These are phyloP conservation scores for Nymphalis urticae DNA, from an alignment of 2,888 invertebrate species.

Conservation along the genomic window DNA sequence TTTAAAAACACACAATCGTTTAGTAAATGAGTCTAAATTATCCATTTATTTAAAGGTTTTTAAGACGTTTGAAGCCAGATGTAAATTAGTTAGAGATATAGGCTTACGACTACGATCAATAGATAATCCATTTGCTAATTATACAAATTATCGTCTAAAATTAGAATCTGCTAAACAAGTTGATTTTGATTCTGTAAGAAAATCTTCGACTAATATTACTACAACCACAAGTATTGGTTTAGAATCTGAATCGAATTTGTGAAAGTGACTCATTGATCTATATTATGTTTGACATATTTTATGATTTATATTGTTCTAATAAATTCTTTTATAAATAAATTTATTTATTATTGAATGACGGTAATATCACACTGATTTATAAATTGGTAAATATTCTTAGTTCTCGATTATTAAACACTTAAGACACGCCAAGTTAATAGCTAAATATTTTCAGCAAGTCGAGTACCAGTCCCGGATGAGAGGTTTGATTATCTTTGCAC, in stretches of 20 bases:
- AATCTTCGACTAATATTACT: slow-evolving; percentile 42
- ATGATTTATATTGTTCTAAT: slow-evolving; percentile 5
- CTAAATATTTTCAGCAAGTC: slow-evolving; percentile 83
- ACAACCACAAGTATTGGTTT: slow-evolving; percentile 27
- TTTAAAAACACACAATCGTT: slow-evolving; percentile 79
- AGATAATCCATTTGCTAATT: slow-evolving; percentile 80
- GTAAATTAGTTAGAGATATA: slow-evolving; percentile 62
- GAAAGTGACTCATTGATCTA: neutral
- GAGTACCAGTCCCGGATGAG: slow-evolving; percentile 98
- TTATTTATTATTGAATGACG: neutral
- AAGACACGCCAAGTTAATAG: slow-evolving; percentile 42
- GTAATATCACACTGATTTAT: neutral
- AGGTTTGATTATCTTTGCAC: slow-evolving; percentile 96
- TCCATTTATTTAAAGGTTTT: slow-evolving; percentile 63
- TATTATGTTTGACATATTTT: neutral
- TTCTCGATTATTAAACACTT: slow-evolving; percentile 8
- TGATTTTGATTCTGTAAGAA: slow-evolving; percentile 44
- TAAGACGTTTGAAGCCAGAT: slow-evolving; percentile 59
- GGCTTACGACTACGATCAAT: slow-evolving; percentile 74
- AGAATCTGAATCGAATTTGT: slow-evolving; percentile 10
- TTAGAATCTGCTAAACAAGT: slow-evolving; percentile 28
- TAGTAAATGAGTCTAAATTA: slow-evolving; percentile 48
- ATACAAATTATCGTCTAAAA: slow-evolving; percentile 58
- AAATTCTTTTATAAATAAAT: neutral
- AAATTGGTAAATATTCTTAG: neutral